Percentiles rank a stretch among this genome's conserved stretches.
phyloP scores from a whole-genome alignment of 2,113 vertebrate genomes.

The Caracal caracal region DNA sequence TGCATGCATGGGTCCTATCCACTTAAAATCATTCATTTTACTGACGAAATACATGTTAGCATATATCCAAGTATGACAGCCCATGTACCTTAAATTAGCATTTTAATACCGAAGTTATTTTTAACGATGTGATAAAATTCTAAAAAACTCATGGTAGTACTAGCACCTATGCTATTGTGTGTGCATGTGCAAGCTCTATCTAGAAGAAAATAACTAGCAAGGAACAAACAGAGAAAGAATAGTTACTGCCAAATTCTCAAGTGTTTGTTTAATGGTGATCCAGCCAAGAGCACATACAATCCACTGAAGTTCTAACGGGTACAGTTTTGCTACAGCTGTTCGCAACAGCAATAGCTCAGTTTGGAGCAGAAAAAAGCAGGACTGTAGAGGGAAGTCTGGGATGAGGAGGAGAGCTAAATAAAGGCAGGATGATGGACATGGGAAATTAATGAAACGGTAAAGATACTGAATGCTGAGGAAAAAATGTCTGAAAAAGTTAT shows the following conservation, averaged over 20 bases:
- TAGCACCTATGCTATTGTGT: background rate
- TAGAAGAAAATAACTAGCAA: background rate
- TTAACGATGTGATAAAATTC: background rate
- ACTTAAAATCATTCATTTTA: background rate
- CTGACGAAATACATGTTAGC: background rate
- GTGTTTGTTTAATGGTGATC: background rate
- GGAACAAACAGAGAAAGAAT: background rate
- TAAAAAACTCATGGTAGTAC: background rate
- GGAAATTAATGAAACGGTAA: background rate
- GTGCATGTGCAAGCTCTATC: accelerated
- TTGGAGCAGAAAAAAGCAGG: background rate
- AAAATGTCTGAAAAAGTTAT: background rate
- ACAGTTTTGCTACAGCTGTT: background rate
- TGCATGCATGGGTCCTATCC: background rate
- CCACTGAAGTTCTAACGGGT: background rate
- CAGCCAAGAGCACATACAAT: background rate
- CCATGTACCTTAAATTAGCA: background rate
- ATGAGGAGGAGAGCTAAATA: background rate
- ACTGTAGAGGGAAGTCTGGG: background rate
- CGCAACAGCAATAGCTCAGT: background rate
- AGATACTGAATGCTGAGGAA: background rate
- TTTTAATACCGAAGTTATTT: slow-evolving; percentile 19
- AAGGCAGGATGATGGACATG: background rate
- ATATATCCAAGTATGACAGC: background rate
- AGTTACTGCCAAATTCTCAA: background rate